phyloP scores from a whole-genome alignment of 2,797 vertebrate species.

The Gymnocypris eckloni region DNA sequence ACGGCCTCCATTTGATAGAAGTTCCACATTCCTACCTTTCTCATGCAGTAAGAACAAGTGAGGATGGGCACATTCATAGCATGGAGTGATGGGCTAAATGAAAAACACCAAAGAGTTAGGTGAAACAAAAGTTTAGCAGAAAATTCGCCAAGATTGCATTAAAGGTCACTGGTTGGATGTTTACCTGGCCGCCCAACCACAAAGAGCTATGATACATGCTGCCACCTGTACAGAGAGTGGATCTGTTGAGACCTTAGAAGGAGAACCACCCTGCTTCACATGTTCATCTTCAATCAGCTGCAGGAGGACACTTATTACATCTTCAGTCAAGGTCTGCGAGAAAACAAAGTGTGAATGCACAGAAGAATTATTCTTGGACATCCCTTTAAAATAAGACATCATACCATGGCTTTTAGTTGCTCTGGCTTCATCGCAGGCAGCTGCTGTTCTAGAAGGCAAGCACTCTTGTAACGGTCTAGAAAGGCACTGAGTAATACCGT shows the following conservation, averaged over 20 bases:
- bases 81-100: constrained; percentile 74
- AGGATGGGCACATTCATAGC: constrained; percentile 84
- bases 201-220: constrained; percentile 88
- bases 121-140: neutral
- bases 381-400: constrained; percentile 18
- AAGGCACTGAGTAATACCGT: constrained; percentile 83
- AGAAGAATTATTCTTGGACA: neutral
- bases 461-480: constrained; percentile 86
- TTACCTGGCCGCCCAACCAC: constrained; percentile 92
- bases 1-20: constrained; percentile 88
- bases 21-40: constrained; percentile 92
- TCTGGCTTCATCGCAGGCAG: constrained; percentile 90
- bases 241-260: constrained; percentile 71
- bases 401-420: constrained; percentile 89
- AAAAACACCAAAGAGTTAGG: neutral
- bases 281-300: constrained; percentile 87
- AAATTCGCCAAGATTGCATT: neutral
- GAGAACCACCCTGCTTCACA: constrained; percentile 67
- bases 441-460: constrained; percentile 88
- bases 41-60: constrained; percentile 89
- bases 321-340: constrained; percentile 88
- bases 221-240: constrained; percentile 85
- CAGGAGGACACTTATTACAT: constrained; percentile 83
- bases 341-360: neutral
- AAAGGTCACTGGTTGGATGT: neutral